Evolutionary conservation across 1,140 invertebrate genomes (phyloP).

Genomic region (Heterodera schachtii): DNA sequence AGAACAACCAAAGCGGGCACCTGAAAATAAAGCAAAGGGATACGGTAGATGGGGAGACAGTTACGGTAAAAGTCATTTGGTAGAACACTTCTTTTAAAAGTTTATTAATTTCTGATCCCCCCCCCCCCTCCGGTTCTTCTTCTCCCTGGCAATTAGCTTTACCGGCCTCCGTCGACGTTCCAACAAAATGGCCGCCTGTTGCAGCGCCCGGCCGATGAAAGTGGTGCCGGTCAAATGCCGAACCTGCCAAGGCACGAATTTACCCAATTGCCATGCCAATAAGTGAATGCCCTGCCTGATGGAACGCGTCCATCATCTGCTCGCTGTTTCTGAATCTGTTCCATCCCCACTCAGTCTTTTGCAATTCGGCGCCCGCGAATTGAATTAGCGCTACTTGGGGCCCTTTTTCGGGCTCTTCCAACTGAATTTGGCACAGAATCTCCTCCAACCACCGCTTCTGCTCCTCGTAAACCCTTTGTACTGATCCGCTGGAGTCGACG

Average conservation of each 20-base stretch:
- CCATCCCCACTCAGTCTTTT: constrained; percentile 59
- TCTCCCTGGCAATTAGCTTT: not conserved
- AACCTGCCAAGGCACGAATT: constrained; percentile 36
- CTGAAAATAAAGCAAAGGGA: constrained; percentile 14
- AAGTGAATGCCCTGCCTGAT: constrained; percentile 36
- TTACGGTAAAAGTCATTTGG: not conserved
- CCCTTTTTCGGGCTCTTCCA: constrained; percentile 31
- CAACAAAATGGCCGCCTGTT: constrained; percentile 46
- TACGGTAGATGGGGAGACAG: not conserved
- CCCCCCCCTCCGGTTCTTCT: not conserved
- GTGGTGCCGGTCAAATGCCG: constrained; percentile 56
- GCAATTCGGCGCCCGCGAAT: constrained; percentile 55
- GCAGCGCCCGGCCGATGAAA: constrained; percentile 57
- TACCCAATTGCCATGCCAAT: constrained; percentile 1
- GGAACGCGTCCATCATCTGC: constrained; percentile 53
- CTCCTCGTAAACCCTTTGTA: constrained; percentile 53
- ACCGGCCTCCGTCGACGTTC: constrained; percentile 41
- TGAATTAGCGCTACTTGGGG: constrained; percentile 60
- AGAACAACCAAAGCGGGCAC: constrained; percentile 55
- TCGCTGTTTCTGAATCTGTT: constrained; percentile 49
- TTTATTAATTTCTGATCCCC: no score
- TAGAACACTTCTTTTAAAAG: no score
- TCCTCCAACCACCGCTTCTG: constrained; percentile 55
- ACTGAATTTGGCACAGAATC: constrained; percentile 45
- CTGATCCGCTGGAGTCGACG: constrained; percentile 57